Percentiles rank a stretch among this genome's conserved stretches.
Evolutionary conservation across 2,113 vertebrate genomes (phyloP).

Genomic region (Scomber scombrus): DNA sequence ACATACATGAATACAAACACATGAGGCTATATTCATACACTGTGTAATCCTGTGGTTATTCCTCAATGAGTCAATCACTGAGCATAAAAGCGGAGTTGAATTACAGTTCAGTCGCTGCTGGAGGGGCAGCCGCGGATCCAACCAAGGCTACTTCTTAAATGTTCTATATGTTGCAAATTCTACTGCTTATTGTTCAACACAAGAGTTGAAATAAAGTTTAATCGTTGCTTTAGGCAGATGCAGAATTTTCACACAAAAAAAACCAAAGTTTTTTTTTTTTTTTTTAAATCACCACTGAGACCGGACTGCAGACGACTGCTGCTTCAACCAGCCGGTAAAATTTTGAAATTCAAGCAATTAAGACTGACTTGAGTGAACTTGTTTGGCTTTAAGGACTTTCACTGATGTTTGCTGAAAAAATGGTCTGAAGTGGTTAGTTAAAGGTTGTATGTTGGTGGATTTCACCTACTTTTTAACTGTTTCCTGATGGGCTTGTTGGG

Average conservation of each 20-base stretch:
- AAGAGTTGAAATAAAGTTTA: slow-evolving; percentile 71
- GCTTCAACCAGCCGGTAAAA: slow-evolving; percentile 7
- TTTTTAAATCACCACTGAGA: slow-evolving; percentile 16
- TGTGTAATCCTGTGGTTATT: slow-evolving; percentile 8
- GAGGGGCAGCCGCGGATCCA: slow-evolving; percentile 34
- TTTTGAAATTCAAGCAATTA: neutral
- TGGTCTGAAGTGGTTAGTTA: slow-evolving; percentile 48
- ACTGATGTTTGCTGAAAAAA: slow-evolving; percentile 21
- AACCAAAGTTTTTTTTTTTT: slow-evolving; percentile 6
- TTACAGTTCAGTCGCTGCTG: slow-evolving; percentile 65
- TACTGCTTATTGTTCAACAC: slow-evolving; percentile 57
- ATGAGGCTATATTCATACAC: neutral
- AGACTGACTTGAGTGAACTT: neutral
- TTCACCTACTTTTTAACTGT: slow-evolving; percentile 97
- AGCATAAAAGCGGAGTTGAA: slow-evolving; percentile 54
- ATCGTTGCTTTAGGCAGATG: slow-evolving; percentile 49
- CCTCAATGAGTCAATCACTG: slow-evolving; percentile 33
- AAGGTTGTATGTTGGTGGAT: slow-evolving; percentile 48
- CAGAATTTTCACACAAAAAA: slow-evolving; percentile 37
- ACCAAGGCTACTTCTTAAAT: slow-evolving; percentile 41
- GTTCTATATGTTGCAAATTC: slow-evolving; percentile 56
- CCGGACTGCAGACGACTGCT: neutral
- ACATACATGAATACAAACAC: neutral
- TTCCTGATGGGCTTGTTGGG: slow-evolving; percentile 98
- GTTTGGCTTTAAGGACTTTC: neutral